Evolutionary conservation across 2,888 invertebrate species (phyloP).

Genomic region (Hanleya hanleyi): DNA sequence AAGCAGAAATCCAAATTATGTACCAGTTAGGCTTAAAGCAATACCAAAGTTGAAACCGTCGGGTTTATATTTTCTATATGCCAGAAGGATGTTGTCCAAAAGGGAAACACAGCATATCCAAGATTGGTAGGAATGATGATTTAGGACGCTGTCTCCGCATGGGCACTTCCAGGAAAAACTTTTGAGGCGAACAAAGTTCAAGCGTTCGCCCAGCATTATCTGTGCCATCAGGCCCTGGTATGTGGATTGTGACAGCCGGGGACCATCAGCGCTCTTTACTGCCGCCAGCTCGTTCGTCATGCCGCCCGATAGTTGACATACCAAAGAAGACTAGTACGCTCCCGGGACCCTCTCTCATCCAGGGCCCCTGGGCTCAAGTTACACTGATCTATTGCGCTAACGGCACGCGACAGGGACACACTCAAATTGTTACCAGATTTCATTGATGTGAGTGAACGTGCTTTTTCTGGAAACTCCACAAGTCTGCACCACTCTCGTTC

Average conservation of each 20-base stretch:
- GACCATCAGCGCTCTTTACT: neutral
- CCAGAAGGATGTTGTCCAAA: no score
- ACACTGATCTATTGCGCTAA: neutral
- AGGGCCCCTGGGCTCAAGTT: neutral
- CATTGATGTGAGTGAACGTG: neutral
- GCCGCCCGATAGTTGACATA: neutral
- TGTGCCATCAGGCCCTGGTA: no score
- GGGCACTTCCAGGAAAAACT: no score
- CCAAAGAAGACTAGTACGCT: neutral
- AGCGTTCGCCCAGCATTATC: no score
- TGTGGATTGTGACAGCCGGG: neutral
- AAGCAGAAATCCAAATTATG: no score
- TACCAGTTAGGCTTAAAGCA: no score
- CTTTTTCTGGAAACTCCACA: neutral
- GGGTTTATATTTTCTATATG: no score
- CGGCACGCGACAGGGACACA: constrained; percentile 4
- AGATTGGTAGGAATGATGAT: no score
- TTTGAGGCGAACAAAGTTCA: no score
- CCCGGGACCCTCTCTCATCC: neutral
- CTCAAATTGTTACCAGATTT: neutral
- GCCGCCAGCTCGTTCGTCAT: neutral
- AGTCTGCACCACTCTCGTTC: neutral
- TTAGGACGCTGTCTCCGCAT: no score
- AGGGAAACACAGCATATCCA: no score
- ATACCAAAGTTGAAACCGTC: no score